These are phyloP conservation scores for Meganola albula DNA, from an alignment of 2,888 invertebrate genomes.

Conservation along the genomic window DNA sequence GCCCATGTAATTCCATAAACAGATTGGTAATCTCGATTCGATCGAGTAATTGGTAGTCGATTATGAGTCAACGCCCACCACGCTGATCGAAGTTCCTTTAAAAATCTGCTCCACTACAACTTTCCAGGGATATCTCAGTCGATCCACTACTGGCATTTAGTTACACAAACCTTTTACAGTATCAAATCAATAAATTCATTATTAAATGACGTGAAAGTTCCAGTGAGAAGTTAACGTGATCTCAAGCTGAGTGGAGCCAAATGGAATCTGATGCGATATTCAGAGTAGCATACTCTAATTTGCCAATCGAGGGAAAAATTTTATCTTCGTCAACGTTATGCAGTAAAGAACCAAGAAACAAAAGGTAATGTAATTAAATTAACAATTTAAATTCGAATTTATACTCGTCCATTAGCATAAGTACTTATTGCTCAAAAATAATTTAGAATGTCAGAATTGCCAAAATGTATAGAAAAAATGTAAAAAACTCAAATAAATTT, in stretches of 20 bases:
- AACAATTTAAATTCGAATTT: neutral
- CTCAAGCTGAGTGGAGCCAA: conserved; percentile 27
- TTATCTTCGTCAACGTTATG: conserved; percentile 26
- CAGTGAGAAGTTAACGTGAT: conserved; percentile 24
- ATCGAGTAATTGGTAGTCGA: too few species aligned
- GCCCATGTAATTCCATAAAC: too few species aligned
- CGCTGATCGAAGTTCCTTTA: too few species aligned
- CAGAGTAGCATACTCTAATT: conserved; percentile 49
- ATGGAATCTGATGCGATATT: conserved; percentile 43
- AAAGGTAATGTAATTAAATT: neutral
- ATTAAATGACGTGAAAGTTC: conserved; percentile 16
- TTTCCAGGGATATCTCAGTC: too few species aligned
- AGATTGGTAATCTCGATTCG: too few species aligned
- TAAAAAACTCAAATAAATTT: too few species aligned
- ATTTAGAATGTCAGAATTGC: too few species aligned
- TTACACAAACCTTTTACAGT: neutral
- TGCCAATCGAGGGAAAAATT: conserved; percentile 61
- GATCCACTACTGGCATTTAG: too few species aligned
- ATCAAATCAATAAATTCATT: neutral
- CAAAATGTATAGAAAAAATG: too few species aligned
- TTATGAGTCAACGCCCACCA: too few species aligned
- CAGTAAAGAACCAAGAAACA: conserved; percentile 17
- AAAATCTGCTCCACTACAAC: too few species aligned
- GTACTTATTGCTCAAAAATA: conserved; percentile 6
- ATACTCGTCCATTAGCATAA: neutral